Percentiles rank a stretch among this genome's conserved stretches.
phyloP scores from a whole-genome alignment of 1,140 invertebrate species.

The Pristionchus pacificus region DNA sequence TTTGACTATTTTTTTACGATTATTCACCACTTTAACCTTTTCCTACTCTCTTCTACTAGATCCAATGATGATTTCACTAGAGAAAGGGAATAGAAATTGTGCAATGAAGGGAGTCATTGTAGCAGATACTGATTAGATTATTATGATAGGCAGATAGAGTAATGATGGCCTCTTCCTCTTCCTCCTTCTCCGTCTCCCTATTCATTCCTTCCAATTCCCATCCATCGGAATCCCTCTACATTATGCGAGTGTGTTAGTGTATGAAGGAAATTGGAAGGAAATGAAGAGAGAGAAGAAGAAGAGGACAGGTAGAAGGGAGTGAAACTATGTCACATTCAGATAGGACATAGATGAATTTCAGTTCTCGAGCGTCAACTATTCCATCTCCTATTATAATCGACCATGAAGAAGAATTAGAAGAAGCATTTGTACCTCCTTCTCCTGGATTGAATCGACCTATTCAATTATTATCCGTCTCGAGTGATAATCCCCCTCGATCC shows the following conservation, averaged over 20 bases:
- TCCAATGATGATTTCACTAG: no score
- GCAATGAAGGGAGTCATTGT: no score
- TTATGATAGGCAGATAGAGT: slow-evolving; percentile 3
- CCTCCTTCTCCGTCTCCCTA: slow-evolving; percentile 6
- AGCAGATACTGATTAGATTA: slow-evolving; percentile 4
- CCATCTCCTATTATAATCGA: slow-evolving; percentile 17
- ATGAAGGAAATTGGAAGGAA: background rate
- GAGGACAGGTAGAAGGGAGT: background rate
- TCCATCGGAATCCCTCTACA: slow-evolving; percentile 5
- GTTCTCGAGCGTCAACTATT: slow-evolving; percentile 17
- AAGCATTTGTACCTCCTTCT: slow-evolving; percentile 15
- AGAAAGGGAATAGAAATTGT: no score
- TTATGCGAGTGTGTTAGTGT: slow-evolving; percentile 1
- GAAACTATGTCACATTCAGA: slow-evolving; percentile 7
- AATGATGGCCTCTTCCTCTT: background rate
- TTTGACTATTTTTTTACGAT: no score
- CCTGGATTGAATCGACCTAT: slow-evolving; percentile 14
- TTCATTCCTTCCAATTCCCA: slow-evolving; percentile 8
- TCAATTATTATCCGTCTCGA: slow-evolving; percentile 27
- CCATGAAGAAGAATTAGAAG: slow-evolving; percentile 13
- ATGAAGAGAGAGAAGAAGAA: slow-evolving; percentile 1
- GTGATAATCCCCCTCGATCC: slow-evolving; percentile 46
- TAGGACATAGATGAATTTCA: slow-evolving; percentile 7
- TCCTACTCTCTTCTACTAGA: no score
- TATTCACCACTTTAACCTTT: no score